Percentiles rank a stretch among this genome's conserved stretches.
Evolutionary conservation across 2,888 invertebrate genomes (phyloP).

Genomic region (Leptopterna dolabrata): DNA sequence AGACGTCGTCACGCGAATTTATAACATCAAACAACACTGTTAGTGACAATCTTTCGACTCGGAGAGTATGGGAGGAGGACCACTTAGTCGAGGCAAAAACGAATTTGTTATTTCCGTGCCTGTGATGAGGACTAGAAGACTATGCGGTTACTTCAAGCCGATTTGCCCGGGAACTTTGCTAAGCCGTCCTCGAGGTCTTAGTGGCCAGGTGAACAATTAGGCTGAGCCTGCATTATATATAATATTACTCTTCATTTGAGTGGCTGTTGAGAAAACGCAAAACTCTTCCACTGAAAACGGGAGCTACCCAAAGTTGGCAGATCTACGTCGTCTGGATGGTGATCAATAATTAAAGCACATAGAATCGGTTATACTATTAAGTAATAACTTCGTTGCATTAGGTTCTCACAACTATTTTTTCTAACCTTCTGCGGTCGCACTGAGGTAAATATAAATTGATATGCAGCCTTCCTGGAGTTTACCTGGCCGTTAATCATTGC

Average conservation of each 20-base stretch:
- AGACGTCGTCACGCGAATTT: conserved; percentile 2
- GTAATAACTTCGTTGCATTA: too few species aligned
- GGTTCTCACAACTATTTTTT: too few species aligned
- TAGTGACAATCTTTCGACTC: not conserved
- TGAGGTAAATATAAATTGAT: too few species aligned
- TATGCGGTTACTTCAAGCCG: not conserved
- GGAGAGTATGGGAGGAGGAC: not conserved
- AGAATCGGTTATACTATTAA: too few species aligned
- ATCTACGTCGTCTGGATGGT: too few species aligned
- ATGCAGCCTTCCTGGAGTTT: too few species aligned
- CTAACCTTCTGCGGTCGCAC: too few species aligned
- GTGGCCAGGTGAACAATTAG: not conserved
- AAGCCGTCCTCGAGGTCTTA: not conserved
- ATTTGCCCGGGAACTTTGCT: not conserved
- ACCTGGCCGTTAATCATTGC: too few species aligned
- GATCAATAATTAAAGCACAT: too few species aligned
- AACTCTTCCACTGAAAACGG: too few species aligned
- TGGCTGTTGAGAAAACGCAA: too few species aligned
- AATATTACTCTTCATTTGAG: not conserved
- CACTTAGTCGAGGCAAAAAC: not conserved
- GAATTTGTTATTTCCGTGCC: not conserved
- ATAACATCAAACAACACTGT: not conserved
- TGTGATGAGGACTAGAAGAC: not conserved
- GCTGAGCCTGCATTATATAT: not conserved
- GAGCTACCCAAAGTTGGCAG: too few species aligned